phyloP scores from a whole-genome alignment of 2,888 invertebrate genomes.

The Drosophila nr. fundita region DNA sequence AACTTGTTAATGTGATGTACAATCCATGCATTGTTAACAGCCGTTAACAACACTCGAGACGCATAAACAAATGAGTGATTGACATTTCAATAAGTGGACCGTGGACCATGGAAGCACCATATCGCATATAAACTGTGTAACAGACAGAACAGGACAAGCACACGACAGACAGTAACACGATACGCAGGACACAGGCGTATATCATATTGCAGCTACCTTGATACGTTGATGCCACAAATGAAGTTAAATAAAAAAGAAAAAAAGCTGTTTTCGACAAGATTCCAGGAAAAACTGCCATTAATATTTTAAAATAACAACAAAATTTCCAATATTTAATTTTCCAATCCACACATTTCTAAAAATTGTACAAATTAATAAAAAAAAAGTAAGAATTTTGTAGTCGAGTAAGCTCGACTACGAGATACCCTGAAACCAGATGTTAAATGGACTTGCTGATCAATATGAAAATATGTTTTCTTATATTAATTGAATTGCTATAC shows the following conservation, averaged over 20 bases:
- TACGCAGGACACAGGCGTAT: background rate
- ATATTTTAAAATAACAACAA: background rate
- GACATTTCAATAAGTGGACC: constrained; percentile 60
- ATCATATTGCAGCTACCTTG: background rate
- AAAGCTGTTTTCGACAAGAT: background rate
- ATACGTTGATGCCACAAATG: background rate
- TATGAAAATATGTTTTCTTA: background rate
- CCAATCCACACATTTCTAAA: background rate
- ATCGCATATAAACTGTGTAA: constrained; percentile 10
- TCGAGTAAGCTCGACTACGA: background rate
- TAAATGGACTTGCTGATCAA: background rate
- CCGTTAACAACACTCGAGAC: constrained; percentile 33
- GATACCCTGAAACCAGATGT: background rate
- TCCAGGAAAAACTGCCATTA: background rate
- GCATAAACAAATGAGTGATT: constrained; percentile 60
- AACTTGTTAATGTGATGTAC: constrained; percentile 11
- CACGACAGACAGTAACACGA: background rate
- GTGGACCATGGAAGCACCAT: constrained; percentile 51
- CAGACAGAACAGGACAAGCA: constrained; percentile 5
- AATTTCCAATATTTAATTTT: background rate
- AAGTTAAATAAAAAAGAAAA: background rate
- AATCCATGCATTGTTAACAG: constrained; percentile 20
- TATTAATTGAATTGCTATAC: background rate
- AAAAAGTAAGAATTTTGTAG: background rate
- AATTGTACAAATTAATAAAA: background rate